Conservation (phyloP, 2,113 vertebrate genomes). For the Carlito syrichta region DNA sequence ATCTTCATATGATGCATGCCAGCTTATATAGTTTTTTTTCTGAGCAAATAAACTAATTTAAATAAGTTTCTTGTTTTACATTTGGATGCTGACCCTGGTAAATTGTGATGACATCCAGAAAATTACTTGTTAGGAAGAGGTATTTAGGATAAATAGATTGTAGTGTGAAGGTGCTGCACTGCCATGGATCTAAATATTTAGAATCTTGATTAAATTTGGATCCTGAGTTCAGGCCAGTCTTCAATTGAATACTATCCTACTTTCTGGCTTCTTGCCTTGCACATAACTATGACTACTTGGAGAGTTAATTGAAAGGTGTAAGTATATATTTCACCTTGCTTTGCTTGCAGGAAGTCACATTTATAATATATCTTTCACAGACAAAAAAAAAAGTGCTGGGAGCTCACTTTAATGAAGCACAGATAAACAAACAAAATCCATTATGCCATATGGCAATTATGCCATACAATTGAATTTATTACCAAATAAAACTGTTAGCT, state of each 20-base stretch:
- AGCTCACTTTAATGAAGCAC: conserved; percentile 67
- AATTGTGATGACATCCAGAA: conserved; percentile 79
- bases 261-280: conserved; percentile 44
- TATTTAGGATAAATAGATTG: conserved; percentile 79
- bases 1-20: conserved; percentile 66
- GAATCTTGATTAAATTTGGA: conserved; percentile 74
- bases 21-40: conserved; percentile 71
- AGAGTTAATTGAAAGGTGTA: conserved; percentile 4
- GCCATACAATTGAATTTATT: conserved; percentile 79
- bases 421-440: conserved; percentile 63
- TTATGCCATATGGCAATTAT: conserved; percentile 78
- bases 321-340: conserved; percentile 45
- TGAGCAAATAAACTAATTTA: conserved; percentile 77
- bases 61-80: conserved; percentile 77
- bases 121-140: conserved; percentile 80
- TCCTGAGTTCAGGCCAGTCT: conserved; percentile 54
- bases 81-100: conserved; percentile 75
- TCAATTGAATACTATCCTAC: conserved; percentile 53
- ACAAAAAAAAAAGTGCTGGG: conserved; percentile 25
- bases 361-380: conserved; percentile 49
- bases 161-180: conserved; percentile 67
- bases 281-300: neutral
- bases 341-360: neutral
- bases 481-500: conserved; percentile 79
- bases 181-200: conserved; percentile 72